These are phyloP conservation scores for Nipponacmea schrenckii DNA, from an alignment of 2,888 invertebrate genomes.

Conservation along the genomic window DNA sequence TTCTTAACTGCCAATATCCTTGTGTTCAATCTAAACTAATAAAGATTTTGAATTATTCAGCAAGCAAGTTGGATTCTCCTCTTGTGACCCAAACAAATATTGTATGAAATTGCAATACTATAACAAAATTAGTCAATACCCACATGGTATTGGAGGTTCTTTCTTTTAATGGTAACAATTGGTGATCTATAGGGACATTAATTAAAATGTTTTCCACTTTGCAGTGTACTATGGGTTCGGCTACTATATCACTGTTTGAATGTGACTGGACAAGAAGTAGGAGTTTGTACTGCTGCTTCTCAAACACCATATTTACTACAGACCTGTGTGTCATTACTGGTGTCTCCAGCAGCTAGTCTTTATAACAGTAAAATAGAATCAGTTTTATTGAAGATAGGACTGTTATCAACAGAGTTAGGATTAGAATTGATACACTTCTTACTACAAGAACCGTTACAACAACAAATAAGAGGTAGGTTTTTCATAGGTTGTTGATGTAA, in stretches of 20 bases:
- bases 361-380: conserved; percentile 76
- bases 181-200: too few species aligned
- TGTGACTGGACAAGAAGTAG: conserved; percentile 67
- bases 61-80: too few species aligned
- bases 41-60: too few species aligned
- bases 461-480: neutral
- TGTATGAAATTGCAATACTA: too few species aligned
- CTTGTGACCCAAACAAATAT: too few species aligned
- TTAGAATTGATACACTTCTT: conserved; percentile 60
- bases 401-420: conserved; percentile 73
- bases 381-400: conserved; percentile 78
- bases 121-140: too few species aligned
- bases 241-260: conserved; percentile 79
- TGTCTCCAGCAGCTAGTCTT: conserved; percentile 77
- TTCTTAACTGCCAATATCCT: neutral
- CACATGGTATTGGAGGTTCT: too few species aligned
- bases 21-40: neutral
- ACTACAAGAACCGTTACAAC: conserved; percentile 33
- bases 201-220: neutral
- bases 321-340: conserved; percentile 78
- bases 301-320: conserved; percentile 76
- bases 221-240: conserved; percentile 84
- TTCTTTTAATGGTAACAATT: too few species aligned
- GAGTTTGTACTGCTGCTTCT: conserved; percentile 72
- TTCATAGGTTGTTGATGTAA: neutral